Base-by-base conservation (phyloP, 2,797 vertebrate species). In the Enteromius mattozi region DNA sequence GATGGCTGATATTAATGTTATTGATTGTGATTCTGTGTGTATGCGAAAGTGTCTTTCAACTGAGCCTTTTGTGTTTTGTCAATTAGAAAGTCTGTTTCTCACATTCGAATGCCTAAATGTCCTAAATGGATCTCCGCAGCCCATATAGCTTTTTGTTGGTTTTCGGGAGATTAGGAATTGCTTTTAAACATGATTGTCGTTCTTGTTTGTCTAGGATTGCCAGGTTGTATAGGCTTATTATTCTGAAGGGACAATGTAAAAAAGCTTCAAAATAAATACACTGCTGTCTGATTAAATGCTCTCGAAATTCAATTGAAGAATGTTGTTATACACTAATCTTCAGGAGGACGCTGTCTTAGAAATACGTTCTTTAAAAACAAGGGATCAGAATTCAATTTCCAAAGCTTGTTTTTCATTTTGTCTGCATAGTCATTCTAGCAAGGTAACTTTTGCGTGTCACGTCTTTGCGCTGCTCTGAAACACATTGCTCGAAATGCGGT, bases 281-380 rank as follows among this genome's bases (percentile, higher is more conserved):
- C 80, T 85, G 63, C 88, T 88, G 91, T 88, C 88, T 70, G 88
- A 91, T 90, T 90, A 93, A 93, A 89, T 86, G 86, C 85, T 90
- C 86, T 88, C 61, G 84, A 88, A 83, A 88, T 90, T 85, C 89
- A 86, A 91, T 89, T 88, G 85, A 68, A 79, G 84, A 89, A 85
- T 89, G 90, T 89, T 91, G 91, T 91, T 92, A 88, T 91, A 90
- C 72, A 81, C 80, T 92, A 93, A 94, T 92, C 92, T 91, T 84
- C 56, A 66, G 33, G 35, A 24, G 76, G 88, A 88, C 82, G 87
- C 81, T 51, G 56, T 87, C 75, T 85, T 51, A 90, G 87, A 91
- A 83, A 90, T 74, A 87, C 65, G 82, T 86, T 91, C 65, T 82
- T 78, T 86, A 59, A 63, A 80, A 85, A 90, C 69, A 83, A 88